Conservation (phyloP, 2,888 invertebrate genomes). For the Dichetophora obliterata region DNA sequence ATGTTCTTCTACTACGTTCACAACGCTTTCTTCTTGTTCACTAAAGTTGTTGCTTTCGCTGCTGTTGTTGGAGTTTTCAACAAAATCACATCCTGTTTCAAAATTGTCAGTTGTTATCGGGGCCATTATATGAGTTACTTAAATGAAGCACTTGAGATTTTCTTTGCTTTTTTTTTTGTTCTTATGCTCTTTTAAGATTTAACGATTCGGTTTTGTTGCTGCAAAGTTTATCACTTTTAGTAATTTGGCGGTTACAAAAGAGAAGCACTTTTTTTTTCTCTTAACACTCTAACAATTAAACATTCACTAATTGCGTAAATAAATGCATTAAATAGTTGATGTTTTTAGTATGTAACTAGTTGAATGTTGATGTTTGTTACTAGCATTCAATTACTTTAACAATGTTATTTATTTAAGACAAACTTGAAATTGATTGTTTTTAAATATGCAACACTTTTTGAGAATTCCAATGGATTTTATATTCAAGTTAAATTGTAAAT, state of each 20-base stretch:
- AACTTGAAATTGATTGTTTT: no score
- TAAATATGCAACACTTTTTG: not conserved
- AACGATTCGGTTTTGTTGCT: constrained; percentile 31
- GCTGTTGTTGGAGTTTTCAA: constrained; percentile 60
- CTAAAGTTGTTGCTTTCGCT: constrained; percentile 47
- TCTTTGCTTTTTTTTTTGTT: constrained; percentile 37
- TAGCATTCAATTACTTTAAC: not conserved
- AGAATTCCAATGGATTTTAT: not conserved
- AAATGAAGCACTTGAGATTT: constrained; percentile 39
- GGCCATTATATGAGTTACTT: constrained; percentile 66
- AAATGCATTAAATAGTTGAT: constrained; percentile 9
- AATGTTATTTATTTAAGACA: no score
- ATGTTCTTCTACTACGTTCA: not conserved
- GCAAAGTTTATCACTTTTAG: not conserved
- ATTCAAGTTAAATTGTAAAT: no score
- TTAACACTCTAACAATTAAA: constrained; percentile 8
- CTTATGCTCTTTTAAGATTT: constrained; percentile 35
- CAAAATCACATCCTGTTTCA: constrained; percentile 68
- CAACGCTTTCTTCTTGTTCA: constrained; percentile 46
- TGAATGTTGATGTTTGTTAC: not conserved
- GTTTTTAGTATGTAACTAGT: not conserved
- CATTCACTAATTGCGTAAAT: constrained; percentile 22
- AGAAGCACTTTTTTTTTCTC: not conserved
- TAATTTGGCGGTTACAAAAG: no score
- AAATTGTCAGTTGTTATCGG: constrained; percentile 67